Evolutionary conservation across 53 echinoderm and acorn worm genomes (phyloP), one percentile per base, ranked within the genome.

Genomic region (Stichopus horrens): DNA sequence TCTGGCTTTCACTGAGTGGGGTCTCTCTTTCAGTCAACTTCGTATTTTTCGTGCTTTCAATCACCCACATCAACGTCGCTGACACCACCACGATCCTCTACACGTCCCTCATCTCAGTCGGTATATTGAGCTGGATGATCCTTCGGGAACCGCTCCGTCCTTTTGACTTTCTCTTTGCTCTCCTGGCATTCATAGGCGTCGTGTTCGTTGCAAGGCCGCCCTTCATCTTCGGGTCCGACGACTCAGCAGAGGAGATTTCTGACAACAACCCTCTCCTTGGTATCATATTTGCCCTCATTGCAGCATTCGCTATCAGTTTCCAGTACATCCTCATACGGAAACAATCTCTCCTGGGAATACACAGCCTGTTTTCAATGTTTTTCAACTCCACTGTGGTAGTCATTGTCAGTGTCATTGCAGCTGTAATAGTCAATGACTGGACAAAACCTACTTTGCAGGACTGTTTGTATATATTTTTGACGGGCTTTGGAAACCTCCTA

Each of bases 51-150:
- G 71, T 71, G 7, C 7, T 71, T 16, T 71, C 71, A 6, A 71
- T 71, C 18, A 71, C 71, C n/a, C n/a, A 71, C 18, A 71, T 71
- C 18, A 20, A 71, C 18, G 71, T 71, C 18, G 71, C 71, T 18
- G 71, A 71, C 18, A 20, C 71, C 5, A 71, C 71, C 7, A 79
- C 55, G 19, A 79, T 79, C 56, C 20, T 79, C 5, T 79, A 55
- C 55, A 79, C 79, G 4, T n/a, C 79, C 13, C 20, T 55, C 8
- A 56, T 79, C 2, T 56, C 7, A 9, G 79, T 79, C 14, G 79
- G 54, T 79, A 55, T 79, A 54, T 79, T 55, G 9, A 79, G 79
- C 8, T 56, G 79, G 56, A 79, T 79, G 5, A 54, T 79, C 54
- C 56, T 79, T 18, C 53, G 20, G 51, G 79, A 79, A 54, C 79